Conservation (phyloP, 2,797 vertebrate genomes). For the Cynodonichthys magdalenae region DNA sequence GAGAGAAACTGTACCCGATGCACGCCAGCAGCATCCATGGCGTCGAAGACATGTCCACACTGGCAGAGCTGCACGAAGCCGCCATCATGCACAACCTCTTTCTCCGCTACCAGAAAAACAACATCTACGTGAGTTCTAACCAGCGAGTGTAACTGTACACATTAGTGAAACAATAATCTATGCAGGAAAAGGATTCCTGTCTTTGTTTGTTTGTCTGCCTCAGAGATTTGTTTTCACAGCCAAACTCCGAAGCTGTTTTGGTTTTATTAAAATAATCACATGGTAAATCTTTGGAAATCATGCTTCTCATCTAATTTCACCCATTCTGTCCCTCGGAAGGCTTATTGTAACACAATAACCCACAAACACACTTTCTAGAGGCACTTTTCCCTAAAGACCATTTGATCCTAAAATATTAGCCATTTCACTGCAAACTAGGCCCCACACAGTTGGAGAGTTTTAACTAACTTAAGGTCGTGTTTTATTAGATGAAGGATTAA, state of each 20-base stretch:
- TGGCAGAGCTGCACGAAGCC: slow-evolving; percentile 90
- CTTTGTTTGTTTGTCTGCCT: slow-evolving; percentile 14
- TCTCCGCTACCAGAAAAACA: slow-evolving; percentile 86
- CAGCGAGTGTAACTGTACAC: slow-evolving; percentile 4
- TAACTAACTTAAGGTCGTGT: slow-evolving; percentile 16
- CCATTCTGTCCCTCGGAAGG: slow-evolving; percentile 18
- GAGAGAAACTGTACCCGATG: slow-evolving; percentile 85
- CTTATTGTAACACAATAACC: slow-evolving; percentile 56
- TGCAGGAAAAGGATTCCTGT: too few species aligned
- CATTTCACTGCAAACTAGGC: slow-evolving; percentile 55
- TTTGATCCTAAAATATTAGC: slow-evolving; percentile 59
- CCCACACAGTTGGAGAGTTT: slow-evolving; percentile 18
- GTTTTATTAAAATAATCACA: slow-evolving; percentile 57
- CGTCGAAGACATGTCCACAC: slow-evolving; percentile 90
- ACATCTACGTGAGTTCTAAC: slow-evolving; percentile 85
- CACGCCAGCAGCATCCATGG: slow-evolving; percentile 83
- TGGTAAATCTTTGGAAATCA: slow-evolving; percentile 41
- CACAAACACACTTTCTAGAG: slow-evolving; percentile 70
- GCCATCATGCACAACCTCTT: slow-evolving; percentile 93
- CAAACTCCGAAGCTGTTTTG: slow-evolving; percentile 9
- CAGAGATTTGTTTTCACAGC: slow-evolving; percentile 39
- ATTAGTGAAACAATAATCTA: too few species aligned
- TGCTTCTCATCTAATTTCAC: slow-evolving; percentile 52
- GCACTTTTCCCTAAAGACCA: slow-evolving; percentile 51
- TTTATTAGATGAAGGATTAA: slow-evolving; percentile 20